Evolutionary conservation across 2,113 vertebrate species (phyloP).

Genomic region (Rhagologus leucostigma): DNA sequence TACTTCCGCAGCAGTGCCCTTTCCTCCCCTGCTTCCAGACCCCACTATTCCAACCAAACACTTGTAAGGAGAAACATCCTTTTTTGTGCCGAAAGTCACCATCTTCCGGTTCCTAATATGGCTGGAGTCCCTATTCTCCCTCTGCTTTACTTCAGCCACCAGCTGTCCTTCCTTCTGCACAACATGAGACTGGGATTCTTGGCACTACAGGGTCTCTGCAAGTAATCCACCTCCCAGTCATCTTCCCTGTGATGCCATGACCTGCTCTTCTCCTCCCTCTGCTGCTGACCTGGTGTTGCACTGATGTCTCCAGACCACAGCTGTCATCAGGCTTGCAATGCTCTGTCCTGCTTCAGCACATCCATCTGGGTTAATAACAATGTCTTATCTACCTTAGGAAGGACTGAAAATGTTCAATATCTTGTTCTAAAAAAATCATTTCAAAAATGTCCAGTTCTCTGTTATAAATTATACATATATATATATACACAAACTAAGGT

Average conservation of each 20-base stretch:
- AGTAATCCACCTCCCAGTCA: fast-evolving
- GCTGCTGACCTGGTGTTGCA: neutral
- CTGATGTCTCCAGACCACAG: neutral
- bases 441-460: neutral
- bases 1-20: neutral
- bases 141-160: neutral
- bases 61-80: neutral
- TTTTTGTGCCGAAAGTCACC: neutral
- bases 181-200: neutral
- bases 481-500: neutral
- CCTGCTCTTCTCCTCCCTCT: neutral
- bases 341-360: neutral
- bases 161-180: neutral
- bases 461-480: neutral
- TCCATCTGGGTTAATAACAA: neutral
- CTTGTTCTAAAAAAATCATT: neutral
- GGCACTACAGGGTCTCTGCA: neutral
- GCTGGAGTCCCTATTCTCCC: neutral
- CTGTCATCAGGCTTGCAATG: fast-evolving
- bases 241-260: neutral
- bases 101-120: neutral
- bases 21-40: neutral
- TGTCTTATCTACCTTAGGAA: neutral
- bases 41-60: neutral
- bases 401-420: fast-evolving